A percentile compares a stretch with the other conserved stretches of the same genome.
phyloP scores from a whole-genome alignment of 2,113 vertebrate species.

The Mus spicilegus region DNA sequence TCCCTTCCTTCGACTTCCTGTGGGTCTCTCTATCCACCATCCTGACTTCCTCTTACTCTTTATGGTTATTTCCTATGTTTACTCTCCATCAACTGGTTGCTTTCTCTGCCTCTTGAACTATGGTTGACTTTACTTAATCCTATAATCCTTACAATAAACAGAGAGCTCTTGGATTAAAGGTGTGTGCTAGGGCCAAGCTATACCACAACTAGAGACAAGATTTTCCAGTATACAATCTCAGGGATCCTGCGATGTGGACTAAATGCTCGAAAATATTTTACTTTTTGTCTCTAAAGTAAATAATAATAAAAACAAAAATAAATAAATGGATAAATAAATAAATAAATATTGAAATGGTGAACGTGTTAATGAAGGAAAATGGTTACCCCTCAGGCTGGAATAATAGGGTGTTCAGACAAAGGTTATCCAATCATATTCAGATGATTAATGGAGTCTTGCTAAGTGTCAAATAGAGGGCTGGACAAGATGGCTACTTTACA shows the following conservation, averaged over 20 bases:
- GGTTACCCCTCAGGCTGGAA: not conserved
- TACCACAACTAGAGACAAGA: no score
- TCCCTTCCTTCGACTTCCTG: no score
- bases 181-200: no score
- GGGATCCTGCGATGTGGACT: not conserved
- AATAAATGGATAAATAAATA: not conserved
- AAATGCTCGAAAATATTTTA: conserved; percentile 3
- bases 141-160: no score
- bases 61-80: no score
- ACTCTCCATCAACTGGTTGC: no score
- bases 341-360: not conserved
- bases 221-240: no score
- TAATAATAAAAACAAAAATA: not conserved
- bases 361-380: not conserved
- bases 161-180: no score
- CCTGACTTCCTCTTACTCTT: no score
- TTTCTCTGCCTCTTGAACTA: no score
- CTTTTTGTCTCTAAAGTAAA: conserved; percentile 41
- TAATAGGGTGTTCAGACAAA: conserved; percentile 40
- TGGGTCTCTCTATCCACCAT: no score
- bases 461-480: conserved; percentile 50
- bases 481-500: conserved; percentile 18
- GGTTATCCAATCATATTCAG: conserved; percentile 33
- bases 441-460: conserved; percentile 55
- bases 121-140: no score